A percentile compares a stretch with the other conserved stretches of the same genome.
Evolutionary conservation across 1,140 invertebrate species (phyloP).

Genomic region (Macrotrachela quadricornifera): DNA sequence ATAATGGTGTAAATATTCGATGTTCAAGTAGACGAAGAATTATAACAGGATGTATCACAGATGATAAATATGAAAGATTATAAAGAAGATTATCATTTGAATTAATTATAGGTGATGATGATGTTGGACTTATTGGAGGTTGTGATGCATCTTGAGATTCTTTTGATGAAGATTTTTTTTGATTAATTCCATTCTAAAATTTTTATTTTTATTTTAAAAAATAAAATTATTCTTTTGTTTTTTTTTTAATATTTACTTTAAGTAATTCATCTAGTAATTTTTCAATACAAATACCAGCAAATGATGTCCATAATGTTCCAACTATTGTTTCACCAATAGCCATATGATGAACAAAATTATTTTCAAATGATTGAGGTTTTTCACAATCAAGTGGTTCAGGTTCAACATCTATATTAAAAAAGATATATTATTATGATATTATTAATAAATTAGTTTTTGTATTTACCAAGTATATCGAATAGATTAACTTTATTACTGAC

Average conservation of each 20-base stretch:
- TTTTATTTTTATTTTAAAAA: slow-evolving; percentile 1
- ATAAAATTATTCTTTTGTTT: background rate
- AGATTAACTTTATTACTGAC: slow-evolving; percentile 35
- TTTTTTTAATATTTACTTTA: slow-evolving; percentile 1
- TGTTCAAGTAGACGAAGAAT: slow-evolving; percentile 39
- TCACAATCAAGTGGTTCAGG: background rate
- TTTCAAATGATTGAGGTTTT: slow-evolving; percentile 3
- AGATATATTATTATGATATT: background rate
- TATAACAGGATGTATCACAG: slow-evolving; percentile 38
- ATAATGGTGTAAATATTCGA: slow-evolving; percentile 28
- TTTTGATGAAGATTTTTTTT: background rate
- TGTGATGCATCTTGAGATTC: background rate
- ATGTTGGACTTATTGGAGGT: no score
- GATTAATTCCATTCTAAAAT: background rate
- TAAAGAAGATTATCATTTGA: background rate
- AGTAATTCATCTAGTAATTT: slow-evolving; percentile 5
- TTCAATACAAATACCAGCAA: slow-evolving; percentile 5
- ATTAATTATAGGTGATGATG: no score
- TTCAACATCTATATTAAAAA: background rate
- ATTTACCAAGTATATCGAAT: slow-evolving; percentile 28
- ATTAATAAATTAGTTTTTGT: background rate
- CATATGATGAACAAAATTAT: slow-evolving; percentile 8
- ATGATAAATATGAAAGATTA: slow-evolving; percentile 31
- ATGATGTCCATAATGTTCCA: background rate
- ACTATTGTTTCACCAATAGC: background rate